phyloP scores from a whole-genome alignment of 2,888 invertebrate species.

The Pediacus dermestoides region DNA sequence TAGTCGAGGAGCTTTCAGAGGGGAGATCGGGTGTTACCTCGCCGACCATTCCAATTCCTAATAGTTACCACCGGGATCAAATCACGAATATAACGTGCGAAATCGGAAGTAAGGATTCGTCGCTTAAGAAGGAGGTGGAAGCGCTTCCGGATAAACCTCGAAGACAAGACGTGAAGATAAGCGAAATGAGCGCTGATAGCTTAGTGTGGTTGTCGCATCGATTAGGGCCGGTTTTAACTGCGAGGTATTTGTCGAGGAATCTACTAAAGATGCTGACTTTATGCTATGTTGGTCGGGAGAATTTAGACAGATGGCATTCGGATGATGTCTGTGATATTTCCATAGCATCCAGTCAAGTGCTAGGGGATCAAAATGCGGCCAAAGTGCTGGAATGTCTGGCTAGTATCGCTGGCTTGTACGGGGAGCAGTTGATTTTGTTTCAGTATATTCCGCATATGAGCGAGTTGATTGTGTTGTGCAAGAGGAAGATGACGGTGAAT shows the following conservation, averaged over 20 bases:
- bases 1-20: constrained; percentile 49
- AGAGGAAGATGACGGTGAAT: constrained; percentile 74
- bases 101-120: constrained; percentile 54
- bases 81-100: constrained; percentile 61
- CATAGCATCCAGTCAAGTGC: constrained; percentile 62
- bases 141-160: constrained; percentile 18
- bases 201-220: constrained; percentile 90
- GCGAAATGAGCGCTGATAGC: constrained; percentile 84
- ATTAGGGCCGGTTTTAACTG: constrained; percentile 90
- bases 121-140: background rate
- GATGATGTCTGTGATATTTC: constrained; percentile 54
- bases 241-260: constrained; percentile 85
- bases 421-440: constrained; percentile 80
- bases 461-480: constrained; percentile 77
- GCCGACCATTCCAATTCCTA: constrained; percentile 69
- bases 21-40: constrained; percentile 41
- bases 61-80: constrained; percentile 52
- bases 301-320: constrained; percentile 51
- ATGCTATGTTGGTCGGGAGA: constrained; percentile 86
- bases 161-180: constrained; percentile 57
- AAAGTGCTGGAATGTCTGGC: constrained; percentile 89
- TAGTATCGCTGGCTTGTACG: constrained; percentile 81
- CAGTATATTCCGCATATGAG: constrained; percentile 90
- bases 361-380: constrained; percentile 76
- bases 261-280: constrained; percentile 89